A percentile compares a stretch with the other conserved stretches of the same genome.
These are phyloP conservation scores for Mesitornis unicolor DNA, from an alignment of 2,113 vertebrate genomes.

Conservation along the genomic window DNA sequence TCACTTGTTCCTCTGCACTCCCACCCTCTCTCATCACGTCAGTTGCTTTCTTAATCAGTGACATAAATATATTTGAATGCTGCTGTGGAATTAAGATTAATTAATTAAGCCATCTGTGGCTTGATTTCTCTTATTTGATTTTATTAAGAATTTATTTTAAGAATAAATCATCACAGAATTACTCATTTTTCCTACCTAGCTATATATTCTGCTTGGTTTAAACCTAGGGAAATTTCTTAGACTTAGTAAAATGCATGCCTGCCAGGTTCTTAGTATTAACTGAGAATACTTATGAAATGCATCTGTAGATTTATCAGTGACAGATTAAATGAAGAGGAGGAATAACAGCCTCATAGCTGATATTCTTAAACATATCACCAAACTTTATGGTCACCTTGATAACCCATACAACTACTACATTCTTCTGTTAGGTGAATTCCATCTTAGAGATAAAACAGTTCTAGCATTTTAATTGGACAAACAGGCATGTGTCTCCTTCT, in stretches of 20 bases:
- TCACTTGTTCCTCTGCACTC: background rate
- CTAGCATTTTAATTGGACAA: background rate
- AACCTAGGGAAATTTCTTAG: background rate
- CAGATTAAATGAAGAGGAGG: background rate
- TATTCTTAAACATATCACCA: background rate
- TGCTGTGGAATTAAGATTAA: background rate
- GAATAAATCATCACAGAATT: background rate
- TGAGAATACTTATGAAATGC: background rate
- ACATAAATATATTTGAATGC: background rate
- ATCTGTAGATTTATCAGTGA: background rate
- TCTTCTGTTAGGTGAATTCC: background rate
- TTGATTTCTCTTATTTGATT: background rate
- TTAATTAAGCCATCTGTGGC: too few relatives aligned
- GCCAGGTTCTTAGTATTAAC: background rate
- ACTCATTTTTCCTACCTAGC: rapidly evolving
- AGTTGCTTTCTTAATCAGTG: background rate
- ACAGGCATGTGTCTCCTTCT: background rate
- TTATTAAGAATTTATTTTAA: background rate
- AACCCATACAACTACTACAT: background rate
- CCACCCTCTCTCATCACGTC: rapidly evolving
- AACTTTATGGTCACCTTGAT: background rate
- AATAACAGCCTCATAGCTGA: background rate
- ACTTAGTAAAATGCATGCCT: background rate
- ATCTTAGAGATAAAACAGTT: background rate
- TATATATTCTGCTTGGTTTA: background rate